Evolutionary conservation across 2,888 invertebrate species (phyloP), one percentile per base, ranked within the genome.

Genomic region (Trachelus iudaicus): DNA sequence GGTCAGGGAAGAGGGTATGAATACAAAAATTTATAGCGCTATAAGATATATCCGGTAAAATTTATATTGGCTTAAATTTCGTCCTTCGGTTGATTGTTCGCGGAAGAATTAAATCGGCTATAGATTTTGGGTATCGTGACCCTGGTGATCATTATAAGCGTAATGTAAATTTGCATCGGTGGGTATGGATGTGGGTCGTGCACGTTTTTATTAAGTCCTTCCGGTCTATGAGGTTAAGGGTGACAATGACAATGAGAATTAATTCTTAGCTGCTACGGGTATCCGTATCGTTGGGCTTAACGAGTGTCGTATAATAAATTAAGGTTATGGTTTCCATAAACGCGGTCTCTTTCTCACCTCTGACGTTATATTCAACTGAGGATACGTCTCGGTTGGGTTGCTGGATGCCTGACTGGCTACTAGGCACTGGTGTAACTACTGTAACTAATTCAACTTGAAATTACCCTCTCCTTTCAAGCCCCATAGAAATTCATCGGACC

Each of bases 401-500:
- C 71, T 56, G 9, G 56, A 56, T 56, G 56, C 23, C 23, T 23
- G 56, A 56, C 56, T 56, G 56, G 56, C 56, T 56, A 56, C 56
- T 56, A 56, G 56, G 56, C 34, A 34, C 73, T 13, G 30, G 40
- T 34, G 74, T 71, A 77, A 79, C 71, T 71, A 77, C 77, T 34
- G 77, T 81, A 80, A 76, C 79, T 80, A 79, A 79, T 83, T 79
- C 76, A 81, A 77, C 79, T 76, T 69, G 78, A 71, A 78, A 76
- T 76, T 80, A 76, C 76, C 73, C 78, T 77, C 73, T 13, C 71
- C 71, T 71, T 71, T 15, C 31, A 31, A 23, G 13, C 71, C 56
- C 71, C 71, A 15, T 33, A 34, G 71, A 71, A 71, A 15, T 34
- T 71, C 71, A 31, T 71, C 71, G 31, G 71, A 31, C 71, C 33